Evolutionary conservation across 1,140 invertebrate species (phyloP).

Genomic region (Zophobas morio): DNA sequence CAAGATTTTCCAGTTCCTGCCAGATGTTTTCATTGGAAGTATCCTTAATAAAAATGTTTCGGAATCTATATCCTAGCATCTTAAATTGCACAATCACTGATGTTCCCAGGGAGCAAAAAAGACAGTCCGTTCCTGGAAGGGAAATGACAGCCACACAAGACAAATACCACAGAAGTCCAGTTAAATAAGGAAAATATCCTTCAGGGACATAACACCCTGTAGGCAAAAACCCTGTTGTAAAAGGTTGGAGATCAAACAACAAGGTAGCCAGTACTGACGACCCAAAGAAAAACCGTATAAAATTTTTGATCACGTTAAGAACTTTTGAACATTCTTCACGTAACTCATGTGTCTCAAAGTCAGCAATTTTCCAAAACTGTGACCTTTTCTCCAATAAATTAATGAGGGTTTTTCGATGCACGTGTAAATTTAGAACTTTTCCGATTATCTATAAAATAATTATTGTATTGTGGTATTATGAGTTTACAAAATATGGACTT

Average conservation of each 20-base stretch:
- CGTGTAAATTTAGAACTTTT: neutral
- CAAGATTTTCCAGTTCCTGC: neutral
- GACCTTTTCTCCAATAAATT: neutral
- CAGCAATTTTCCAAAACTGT: constrained; percentile 6
- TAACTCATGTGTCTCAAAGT: neutral
- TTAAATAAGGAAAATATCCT: neutral
- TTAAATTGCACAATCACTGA: constrained; percentile 1
- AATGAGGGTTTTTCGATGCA: neutral
- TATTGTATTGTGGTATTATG: neutral
- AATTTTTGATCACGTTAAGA: neutral
- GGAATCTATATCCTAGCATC: neutral
- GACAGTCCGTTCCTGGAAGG: neutral
- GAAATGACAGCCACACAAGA: neutral
- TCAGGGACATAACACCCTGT: constrained; percentile 13
- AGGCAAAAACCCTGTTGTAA: neutral
- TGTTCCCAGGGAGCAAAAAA: neutral
- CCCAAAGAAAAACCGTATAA: neutral
- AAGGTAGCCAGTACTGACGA: neutral
- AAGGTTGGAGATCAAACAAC: constrained; percentile 20
- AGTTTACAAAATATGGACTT: neutral
- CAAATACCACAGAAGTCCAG: neutral
- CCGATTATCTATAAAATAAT: too few species aligned
- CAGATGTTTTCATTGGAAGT: neutral
- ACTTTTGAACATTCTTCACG: neutral
- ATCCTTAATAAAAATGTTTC: neutral